A percentile compares a stretch with the other conserved stretches of the same genome.
Evolutionary conservation across 2,113 vertebrate species (phyloP).

Genomic region (Oncorhynchus kisutch): DNA sequence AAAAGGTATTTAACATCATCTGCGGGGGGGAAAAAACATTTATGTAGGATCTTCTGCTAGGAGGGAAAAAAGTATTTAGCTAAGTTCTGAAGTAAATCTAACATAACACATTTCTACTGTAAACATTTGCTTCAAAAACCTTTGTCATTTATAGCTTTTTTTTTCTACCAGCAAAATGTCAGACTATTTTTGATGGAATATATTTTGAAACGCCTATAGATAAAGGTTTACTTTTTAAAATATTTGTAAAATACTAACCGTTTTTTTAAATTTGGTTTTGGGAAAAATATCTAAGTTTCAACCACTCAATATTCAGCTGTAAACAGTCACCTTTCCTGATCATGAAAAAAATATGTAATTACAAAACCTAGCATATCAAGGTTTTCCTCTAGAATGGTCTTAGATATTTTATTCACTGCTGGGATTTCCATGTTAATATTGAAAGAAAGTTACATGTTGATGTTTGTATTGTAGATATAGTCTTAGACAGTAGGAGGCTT

Average conservation of each 20-base stretch:
- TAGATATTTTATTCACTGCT: slow-evolving; percentile 59
- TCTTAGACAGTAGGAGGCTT: slow-evolving; percentile 61
- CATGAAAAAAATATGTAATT: slow-evolving; percentile 21
- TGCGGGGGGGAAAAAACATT: slow-evolving; percentile 4
- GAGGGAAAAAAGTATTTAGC: background rate
- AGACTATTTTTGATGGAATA: slow-evolving; percentile 84
- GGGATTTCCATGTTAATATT: slow-evolving; percentile 47
- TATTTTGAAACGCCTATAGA: slow-evolving; percentile 82
- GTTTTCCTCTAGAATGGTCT: slow-evolving; percentile 53
- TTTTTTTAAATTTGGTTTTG: slow-evolving; percentile 62
- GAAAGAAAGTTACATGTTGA: slow-evolving; percentile 41
- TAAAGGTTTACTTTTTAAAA: slow-evolving; percentile 81
- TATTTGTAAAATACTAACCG: slow-evolving; percentile 81
- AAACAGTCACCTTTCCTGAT: slow-evolving; percentile 35
- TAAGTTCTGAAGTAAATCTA: slow-evolving; percentile 25
- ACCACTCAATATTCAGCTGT: slow-evolving; percentile 50
- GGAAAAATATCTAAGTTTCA: slow-evolving; percentile 51
- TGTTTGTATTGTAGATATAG: slow-evolving; percentile 68
- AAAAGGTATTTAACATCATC: slow-evolving; percentile 6
- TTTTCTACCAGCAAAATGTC: slow-evolving; percentile 81
- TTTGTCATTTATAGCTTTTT: slow-evolving; percentile 14
- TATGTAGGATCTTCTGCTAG: slow-evolving; percentile 4
- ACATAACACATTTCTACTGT: slow-evolving; percentile 52
- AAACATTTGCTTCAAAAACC: slow-evolving; percentile 56
- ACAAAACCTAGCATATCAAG: slow-evolving; percentile 54